phyloP scores from a whole-genome alignment of 2,888 invertebrate genomes.

The Antheraea assamensis region DNA sequence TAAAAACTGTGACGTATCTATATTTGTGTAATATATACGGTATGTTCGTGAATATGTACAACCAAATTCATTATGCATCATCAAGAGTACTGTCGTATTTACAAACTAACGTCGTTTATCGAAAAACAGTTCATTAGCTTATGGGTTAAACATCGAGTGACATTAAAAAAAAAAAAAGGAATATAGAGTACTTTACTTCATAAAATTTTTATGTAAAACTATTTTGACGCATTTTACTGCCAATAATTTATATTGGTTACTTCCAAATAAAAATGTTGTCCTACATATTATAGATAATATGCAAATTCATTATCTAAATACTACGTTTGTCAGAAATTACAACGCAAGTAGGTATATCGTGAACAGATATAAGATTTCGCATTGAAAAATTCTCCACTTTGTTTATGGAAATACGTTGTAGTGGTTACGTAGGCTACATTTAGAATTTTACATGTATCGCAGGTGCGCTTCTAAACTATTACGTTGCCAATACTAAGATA shows the following conservation, averaged over 20 bases:
- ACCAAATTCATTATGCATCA: too few species aligned
- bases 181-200: not conserved
- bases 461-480: conserved; percentile 16
- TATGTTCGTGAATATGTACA: too few species aligned
- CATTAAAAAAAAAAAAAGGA: too few species aligned
- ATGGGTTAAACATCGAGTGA: not conserved
- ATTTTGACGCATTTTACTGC: not conserved
- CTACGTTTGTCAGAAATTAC: not conserved
- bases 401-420: conserved; percentile 19
- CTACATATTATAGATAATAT: not conserved
- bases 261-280: not conserved
- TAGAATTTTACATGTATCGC: conserved; percentile 20
- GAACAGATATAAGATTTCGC: not conserved
- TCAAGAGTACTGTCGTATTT: too few species aligned
- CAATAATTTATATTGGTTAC: not conserved
- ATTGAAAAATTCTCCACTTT: not conserved
- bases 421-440: conserved; percentile 11
- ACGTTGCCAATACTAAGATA: conserved; percentile 17
- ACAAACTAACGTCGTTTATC: not conserved
- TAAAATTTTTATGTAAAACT: not conserved
- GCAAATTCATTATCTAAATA: not conserved
- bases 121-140: not conserved
- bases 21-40: too few species aligned
- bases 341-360: not conserved
- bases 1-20: too few species aligned